A percentile compares a stretch with the other conserved stretches of the same genome.
Conservation (phyloP, 2,113 vertebrate species). For the Ictalurus furcatus region DNA sequence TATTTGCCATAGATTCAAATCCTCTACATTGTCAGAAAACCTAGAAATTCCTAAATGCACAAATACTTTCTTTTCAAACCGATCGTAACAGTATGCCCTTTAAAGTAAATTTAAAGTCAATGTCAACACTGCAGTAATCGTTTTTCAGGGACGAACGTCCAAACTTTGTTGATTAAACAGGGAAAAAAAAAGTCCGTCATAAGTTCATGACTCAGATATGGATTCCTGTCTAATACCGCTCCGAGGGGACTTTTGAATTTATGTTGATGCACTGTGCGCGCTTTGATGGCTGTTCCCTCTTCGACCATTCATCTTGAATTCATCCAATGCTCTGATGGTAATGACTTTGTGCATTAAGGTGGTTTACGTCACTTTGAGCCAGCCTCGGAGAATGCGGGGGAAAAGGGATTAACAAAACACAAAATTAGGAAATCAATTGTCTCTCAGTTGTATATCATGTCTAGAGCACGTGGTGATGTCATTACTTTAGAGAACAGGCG, state of each 20-base stretch:
- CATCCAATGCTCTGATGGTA: slow-evolving; percentile 34
- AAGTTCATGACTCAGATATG: neutral
- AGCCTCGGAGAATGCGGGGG: neutral
- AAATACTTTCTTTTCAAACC: neutral
- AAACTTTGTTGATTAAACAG: neutral
- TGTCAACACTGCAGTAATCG: neutral
- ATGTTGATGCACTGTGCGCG: slow-evolving; percentile 28
- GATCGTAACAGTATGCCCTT: neutral
- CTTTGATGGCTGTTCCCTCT: slow-evolving; percentile 31
- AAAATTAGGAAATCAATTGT: slow-evolving; percentile 17
- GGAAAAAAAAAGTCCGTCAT: neutral
- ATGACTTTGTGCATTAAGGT: slow-evolving; percentile 38
- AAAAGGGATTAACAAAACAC: neutral
- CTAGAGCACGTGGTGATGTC: slow-evolving; percentile 20
- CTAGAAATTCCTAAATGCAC: neutral
- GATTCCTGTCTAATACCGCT: neutral
- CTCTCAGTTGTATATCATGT: slow-evolving; percentile 5
- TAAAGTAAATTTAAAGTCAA: neutral
- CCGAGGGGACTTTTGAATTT: slow-evolving; percentile 25
- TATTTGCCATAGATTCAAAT: neutral
- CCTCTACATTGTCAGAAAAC: neutral
- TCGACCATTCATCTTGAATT: slow-evolving; percentile 38
- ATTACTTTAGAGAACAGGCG: neutral
- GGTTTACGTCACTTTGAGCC: slow-evolving; percentile 17
- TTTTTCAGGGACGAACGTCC: neutral